Base-by-base conservation (phyloP, 2,888 invertebrate species). In the Sthenelais limicola region DNA sequence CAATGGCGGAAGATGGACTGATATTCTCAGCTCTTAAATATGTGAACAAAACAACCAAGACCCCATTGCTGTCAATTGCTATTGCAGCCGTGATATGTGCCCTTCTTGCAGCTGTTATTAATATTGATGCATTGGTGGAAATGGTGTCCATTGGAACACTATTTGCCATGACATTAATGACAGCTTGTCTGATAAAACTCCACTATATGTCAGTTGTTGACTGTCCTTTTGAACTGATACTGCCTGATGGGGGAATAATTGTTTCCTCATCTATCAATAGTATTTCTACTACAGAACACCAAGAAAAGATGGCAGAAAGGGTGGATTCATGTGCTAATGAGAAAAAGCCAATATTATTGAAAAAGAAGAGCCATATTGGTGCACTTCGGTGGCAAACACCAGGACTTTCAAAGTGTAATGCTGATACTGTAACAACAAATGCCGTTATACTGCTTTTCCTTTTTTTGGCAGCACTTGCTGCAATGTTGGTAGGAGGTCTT, bases 1-100 rank as follows among this genome's bases (percentile, higher is more conserved):
- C 62, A 1, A 12, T 62, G 35, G 35, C 62, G 3, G 9, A n/a
- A 9, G 62, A 62, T 24, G 62, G 62, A 2, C 26, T 62, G 1
- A 35, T 62, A 3, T 62, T 62, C 62, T 38, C 38, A 7, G 7
- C 24, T 24, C 62, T 62, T 1, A 38, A 24, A 12, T 38, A 62
- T 24, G 38, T 62, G 7, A 62, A 62, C 62, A 21, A 21, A n/a
- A 26, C 38, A 26, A 62, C 62, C 3, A 62, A 62, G 28, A 62
- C 62, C 9, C 62, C 62, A 1, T 43, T 62, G 1, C 4, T 62
- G 9, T 18, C 62, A 7, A 28, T 62, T 12, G 18, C 24, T 1
- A 1, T 38, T 4, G 35, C 62, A 18, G 62, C 62, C 4, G 35
- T 35, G n/a, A 9, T 38, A 21, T 21, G 62, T 3, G 38, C 38